Percentiles rank a stretch among this genome's conserved stretches.
Conservation (phyloP, 1,140 invertebrate species). For the Drosophila carrolli region DNA sequence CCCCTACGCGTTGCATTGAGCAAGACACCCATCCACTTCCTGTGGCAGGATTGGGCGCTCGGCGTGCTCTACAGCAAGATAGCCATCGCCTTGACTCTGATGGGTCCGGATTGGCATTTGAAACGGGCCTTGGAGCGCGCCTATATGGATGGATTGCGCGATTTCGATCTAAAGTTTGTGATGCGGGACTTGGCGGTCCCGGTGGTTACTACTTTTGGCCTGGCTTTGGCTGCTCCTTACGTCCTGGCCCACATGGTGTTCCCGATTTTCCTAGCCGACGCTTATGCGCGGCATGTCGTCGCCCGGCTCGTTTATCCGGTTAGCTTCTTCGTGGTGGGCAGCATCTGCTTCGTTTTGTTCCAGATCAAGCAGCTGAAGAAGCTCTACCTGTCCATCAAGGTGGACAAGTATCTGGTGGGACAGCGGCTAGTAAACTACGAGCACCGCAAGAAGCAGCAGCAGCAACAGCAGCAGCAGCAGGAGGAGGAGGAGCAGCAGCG, state of each 20-base stretch:
- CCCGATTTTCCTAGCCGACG: constrained; percentile 91
- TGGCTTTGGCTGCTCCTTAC: constrained; percentile 96
- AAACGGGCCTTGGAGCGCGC: constrained; percentile 96
- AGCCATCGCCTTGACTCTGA: constrained; percentile 97
- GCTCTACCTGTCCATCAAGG: constrained; percentile 99
- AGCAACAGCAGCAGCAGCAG: constrained; percentile 84
- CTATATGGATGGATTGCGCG: constrained; percentile 94
- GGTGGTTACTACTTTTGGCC: constrained; percentile 93
- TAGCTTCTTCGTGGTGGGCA: constrained; percentile 90
- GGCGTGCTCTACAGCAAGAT: constrained; percentile 99
- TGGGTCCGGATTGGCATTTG: constrained; percentile 98
- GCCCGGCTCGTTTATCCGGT: constrained; percentile 96
- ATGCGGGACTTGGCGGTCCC: constrained; percentile 94
- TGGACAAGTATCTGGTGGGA: constrained; percentile 99
- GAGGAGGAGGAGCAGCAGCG: constrained; percentile 52
- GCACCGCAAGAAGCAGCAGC: constrained; percentile 88
- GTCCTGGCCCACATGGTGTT: constrained; percentile 93
- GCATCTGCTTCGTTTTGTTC: constrained; percentile 90
- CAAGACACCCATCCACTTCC: constrained; percentile 97
- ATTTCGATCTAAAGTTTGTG: constrained; percentile 96
- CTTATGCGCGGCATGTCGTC: constrained; percentile 91
- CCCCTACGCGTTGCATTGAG: constrained; percentile 96
- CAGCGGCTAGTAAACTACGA: constrained; percentile 98
- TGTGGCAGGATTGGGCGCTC: constrained; percentile 98
- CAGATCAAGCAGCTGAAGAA: constrained; percentile 95